Evolutionary conservation across 2,888 invertebrate genomes (phyloP).

Genomic region (Nasonia oneida): DNA sequence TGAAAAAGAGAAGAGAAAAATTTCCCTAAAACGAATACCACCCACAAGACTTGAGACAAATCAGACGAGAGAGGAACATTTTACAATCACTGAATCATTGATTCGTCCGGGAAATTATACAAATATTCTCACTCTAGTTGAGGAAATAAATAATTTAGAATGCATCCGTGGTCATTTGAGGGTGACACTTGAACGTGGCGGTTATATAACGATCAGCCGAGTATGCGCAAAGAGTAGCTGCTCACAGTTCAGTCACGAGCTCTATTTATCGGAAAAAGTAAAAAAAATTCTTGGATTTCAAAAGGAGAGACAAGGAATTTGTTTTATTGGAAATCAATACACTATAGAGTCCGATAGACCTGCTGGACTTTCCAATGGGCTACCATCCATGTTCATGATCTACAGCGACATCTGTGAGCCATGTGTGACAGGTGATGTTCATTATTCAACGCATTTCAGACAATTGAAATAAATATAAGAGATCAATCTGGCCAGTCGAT

Average conservation of each 20-base stretch:
- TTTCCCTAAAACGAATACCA: too few relatives aligned
- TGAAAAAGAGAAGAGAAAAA: not conserved
- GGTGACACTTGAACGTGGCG: not conserved
- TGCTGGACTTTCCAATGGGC: too few relatives aligned
- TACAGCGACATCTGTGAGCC: too few relatives aligned
- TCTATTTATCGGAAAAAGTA: not conserved
- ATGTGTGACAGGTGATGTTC: too few relatives aligned
- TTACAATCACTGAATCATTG: not conserved
- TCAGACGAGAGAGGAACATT: too few relatives aligned
- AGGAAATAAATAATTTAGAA: not conserved
- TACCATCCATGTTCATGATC: too few relatives aligned
- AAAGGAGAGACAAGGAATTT: not conserved
- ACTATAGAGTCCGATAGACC: too few relatives aligned
- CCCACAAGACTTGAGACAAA: too few relatives aligned
- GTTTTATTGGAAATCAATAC: too few relatives aligned
- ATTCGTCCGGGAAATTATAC: not conserved
- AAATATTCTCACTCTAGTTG: not conserved
- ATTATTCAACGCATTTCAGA: not conserved
- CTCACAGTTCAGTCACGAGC: not conserved
- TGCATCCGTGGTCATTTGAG: not conserved
- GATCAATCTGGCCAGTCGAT: too few relatives aligned
- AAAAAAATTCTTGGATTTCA: not conserved
- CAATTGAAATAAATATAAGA: not conserved
- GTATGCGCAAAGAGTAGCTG: not conserved
- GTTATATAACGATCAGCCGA: not conserved